Evolutionary conservation across 2,888 invertebrate genomes (phyloP).

Genomic region (Malacosoma neustria): DNA sequence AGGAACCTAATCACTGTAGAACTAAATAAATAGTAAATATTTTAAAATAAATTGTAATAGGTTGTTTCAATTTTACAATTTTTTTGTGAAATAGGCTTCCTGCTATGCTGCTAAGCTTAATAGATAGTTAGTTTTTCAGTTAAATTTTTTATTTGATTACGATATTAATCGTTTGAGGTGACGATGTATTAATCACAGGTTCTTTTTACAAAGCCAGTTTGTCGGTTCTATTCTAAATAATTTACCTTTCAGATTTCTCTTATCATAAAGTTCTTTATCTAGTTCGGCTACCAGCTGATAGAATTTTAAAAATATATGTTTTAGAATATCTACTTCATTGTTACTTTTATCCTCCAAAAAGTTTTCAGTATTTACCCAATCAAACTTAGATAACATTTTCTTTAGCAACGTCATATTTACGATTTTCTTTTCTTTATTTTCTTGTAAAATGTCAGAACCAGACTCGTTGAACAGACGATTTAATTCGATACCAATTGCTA

Average conservation of each 20-base stretch:
- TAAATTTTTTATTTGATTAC: too few species aligned
- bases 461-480: constrained; percentile 16
- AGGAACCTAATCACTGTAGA: too few species aligned
- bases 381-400: constrained; percentile 24
- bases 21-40: too few species aligned
- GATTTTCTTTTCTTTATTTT: constrained; percentile 18
- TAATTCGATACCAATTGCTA: constrained; percentile 25
- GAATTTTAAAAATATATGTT: constrained; percentile 23
- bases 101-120: too few species aligned
- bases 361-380: constrained; percentile 32
- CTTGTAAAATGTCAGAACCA: constrained; percentile 10
- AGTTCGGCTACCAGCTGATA: constrained; percentile 32
- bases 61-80: too few species aligned
- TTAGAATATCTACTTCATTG: constrained; percentile 24
- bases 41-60: too few species aligned
- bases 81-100: too few species aligned
- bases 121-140: too few species aligned
- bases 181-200: neutral
- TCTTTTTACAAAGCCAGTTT: constrained; percentile 23
- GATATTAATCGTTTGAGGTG: too few species aligned
- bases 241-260: constrained; percentile 7
- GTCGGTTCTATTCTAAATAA: neutral
- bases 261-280: constrained; percentile 25
- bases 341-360: constrained; percentile 21
- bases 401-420: constrained; percentile 20